Base-by-base conservation (phyloP, 2,797 vertebrate genomes). In the Peromyscus attwateri region DNA sequence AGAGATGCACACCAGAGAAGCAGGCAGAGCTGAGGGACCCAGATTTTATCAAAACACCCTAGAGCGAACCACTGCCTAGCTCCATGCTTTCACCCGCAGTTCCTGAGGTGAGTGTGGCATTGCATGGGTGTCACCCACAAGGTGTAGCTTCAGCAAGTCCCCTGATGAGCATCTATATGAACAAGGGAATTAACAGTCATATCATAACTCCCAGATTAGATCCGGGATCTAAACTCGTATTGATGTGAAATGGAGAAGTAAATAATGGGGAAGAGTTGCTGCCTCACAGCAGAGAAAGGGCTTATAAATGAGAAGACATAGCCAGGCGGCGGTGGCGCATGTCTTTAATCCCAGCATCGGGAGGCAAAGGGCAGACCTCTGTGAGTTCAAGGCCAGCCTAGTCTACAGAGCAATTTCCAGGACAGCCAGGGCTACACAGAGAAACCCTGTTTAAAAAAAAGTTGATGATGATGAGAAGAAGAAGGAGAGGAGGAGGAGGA, bases 141-240 rank as follows among this genome's bases (percentile, higher is more conserved):
- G 49, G 49, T 4, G 0, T 1, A 7, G 4, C 43, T 34, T 40
- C 25, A n/a, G 4, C 62, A 12, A 13, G 57, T 9, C 37, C 52
- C 70, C 43, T 19, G 29, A 16, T 25, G 29, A 46, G 76, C 23
- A 21, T 55, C 81, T 14, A 21, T 37, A 14, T n/a, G 31, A 62
- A 19, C 37, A 14, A 11, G 1, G 2, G 1, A 2, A 5, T 75
- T 4, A 19, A 5, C 27, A 68, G 13, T 66, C 12, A 1, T 2
- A 62, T 66, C 12, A 1, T 2, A 62, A 16, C 64, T 49, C 70
- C 2, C 0, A n/a, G 52, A 23, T 2, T 14, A 57, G 13, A 3
- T 3, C 19, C 3, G 2, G 64, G 37, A 14, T 6, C 62, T 37
- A 0, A 0, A 17, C 13, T 7, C 12, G 1, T 6, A 3, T 4